These are phyloP conservation scores for Sebastes oblongus DNA, from an alignment of 2,797 vertebrate genomes.

Conservation along the genomic window DNA sequence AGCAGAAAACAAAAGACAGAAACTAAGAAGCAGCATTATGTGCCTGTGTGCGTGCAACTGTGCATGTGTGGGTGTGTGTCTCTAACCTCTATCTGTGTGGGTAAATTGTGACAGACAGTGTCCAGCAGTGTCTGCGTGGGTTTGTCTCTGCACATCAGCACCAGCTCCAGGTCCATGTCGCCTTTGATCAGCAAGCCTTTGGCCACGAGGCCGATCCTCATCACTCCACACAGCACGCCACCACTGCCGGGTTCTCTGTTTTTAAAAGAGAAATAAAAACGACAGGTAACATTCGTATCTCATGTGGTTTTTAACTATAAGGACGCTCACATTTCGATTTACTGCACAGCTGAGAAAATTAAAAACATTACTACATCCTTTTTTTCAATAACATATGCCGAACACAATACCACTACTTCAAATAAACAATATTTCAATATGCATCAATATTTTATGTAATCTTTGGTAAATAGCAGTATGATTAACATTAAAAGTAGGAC, in stretches of 20 bases:
- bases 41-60: background rate
- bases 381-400: background rate
- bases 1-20: background rate
- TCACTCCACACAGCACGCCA: constrained; percentile 93
- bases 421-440: background rate
- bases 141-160: constrained; percentile 98
- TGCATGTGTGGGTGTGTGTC: background rate
- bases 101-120: constrained; percentile 93
- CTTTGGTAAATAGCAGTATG: background rate
- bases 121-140: constrained; percentile 93
- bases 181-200: constrained; percentile 99
- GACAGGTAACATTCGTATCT: background rate
- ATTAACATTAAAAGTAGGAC: background rate
- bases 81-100: constrained; percentile 94
- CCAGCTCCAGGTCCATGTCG: constrained; percentile 98
- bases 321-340: background rate
- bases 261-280: background rate
- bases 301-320: background rate
- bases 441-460: background rate
- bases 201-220: constrained; percentile 97
- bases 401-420: background rate
- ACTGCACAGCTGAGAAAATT: background rate
- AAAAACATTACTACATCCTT: background rate
- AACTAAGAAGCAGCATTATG: background rate
- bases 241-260: constrained; percentile 89